Evolutionary conservation across 2,797 vertebrate species (phyloP).

Genomic region (Schizopygopsis pylzovi): DNA sequence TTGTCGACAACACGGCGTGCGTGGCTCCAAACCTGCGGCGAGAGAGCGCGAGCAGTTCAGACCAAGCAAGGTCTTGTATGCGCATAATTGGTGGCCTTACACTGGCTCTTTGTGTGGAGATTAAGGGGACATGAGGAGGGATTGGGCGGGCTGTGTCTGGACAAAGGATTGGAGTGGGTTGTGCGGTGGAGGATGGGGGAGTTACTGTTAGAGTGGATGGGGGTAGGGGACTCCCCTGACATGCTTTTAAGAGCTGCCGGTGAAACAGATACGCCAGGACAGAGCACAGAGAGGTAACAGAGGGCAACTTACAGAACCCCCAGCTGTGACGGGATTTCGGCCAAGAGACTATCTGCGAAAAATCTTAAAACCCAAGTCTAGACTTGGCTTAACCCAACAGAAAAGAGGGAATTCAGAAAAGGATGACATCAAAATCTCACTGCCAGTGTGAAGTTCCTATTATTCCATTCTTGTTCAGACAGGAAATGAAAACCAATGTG

Average conservation of each 20-base stretch:
- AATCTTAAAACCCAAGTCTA: conserved; percentile 83
- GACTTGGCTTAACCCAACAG: conserved; percentile 75
- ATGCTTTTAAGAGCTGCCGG: conserved; percentile 64
- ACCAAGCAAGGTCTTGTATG: conserved; percentile 71
- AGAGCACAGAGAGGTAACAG: conserved; percentile 65
- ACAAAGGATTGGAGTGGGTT: conserved; percentile 74
- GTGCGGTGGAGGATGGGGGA: conserved; percentile 56
- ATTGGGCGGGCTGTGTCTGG: conserved; percentile 73
- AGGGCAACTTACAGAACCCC: conserved; percentile 59
- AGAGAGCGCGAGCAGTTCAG: conserved; percentile 36
- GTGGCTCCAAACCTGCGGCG: conserved; percentile 46
- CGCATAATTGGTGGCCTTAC: conserved; percentile 82
- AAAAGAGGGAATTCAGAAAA: conserved; percentile 59
- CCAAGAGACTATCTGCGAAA: conserved; percentile 76
- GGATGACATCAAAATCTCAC: conserved; percentile 57
- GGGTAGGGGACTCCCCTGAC: conserved; percentile 59
- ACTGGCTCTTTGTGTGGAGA: conserved; percentile 83
- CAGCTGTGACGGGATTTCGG: conserved; percentile 68
- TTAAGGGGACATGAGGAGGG: conserved; percentile 81
- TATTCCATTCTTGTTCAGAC: conserved; percentile 80
- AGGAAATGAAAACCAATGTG: conserved; percentile 75
- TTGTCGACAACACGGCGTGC: not conserved
- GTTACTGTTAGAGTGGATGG: conserved; percentile 34
- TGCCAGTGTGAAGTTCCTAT: conserved; percentile 75
- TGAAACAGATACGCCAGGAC: conserved; percentile 56